Evolutionary conservation across 2,888 invertebrate species (phyloP).

Genomic region (Oscheius onirici): DNA sequence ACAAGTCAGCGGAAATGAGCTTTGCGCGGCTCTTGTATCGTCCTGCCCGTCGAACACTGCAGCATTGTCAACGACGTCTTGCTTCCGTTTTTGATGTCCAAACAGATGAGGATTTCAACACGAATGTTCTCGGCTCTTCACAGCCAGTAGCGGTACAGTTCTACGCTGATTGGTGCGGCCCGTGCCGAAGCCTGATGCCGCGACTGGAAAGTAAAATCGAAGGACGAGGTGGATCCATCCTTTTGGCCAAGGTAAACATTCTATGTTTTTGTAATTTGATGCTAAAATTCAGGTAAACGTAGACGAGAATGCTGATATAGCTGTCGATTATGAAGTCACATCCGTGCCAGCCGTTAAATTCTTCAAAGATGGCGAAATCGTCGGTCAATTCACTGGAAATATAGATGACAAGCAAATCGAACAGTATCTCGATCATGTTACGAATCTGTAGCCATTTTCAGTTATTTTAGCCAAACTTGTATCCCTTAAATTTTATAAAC

Average conservation of each 20-base stretch:
- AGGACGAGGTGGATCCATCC: background rate
- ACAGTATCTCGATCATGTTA: background rate
- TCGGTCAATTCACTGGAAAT: background rate
- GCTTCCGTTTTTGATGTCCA: background rate
- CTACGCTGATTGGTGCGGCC: constrained; percentile 2
- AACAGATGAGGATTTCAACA: background rate
- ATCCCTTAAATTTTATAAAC: no score
- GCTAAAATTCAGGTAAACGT: background rate
- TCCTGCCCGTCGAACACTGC: background rate
- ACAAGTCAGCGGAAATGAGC: no score
- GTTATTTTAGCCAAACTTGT: no score
- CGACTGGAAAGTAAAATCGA: background rate
- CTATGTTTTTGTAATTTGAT: background rate
- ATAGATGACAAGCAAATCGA: background rate
- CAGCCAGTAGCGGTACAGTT: constrained; percentile 1
- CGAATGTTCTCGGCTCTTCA: background rate
- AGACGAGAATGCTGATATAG: background rate
- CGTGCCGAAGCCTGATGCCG: background rate
- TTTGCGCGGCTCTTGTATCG: background rate
- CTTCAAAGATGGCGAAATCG: background rate
- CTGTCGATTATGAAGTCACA: background rate
- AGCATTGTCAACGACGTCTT: background rate
- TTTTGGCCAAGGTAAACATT: background rate
- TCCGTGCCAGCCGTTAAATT: background rate
- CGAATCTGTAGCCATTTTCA: background rate